phyloP scores from a whole-genome alignment of 2,797 vertebrate genomes.

The Pelobates cultripes region DNA sequence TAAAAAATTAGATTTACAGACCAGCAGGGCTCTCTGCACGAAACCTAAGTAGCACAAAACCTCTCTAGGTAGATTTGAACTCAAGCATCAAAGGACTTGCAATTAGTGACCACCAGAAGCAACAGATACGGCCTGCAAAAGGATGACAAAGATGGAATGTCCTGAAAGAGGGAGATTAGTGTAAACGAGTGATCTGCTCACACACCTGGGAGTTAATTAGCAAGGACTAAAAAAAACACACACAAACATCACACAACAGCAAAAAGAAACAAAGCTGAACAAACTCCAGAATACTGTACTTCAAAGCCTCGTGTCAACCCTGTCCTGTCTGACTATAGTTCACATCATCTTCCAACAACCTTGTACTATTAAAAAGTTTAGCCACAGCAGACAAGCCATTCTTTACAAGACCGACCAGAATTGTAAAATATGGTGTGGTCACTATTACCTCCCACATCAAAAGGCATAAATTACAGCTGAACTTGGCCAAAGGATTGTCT shows the following conservation, averaged over 20 bases:
- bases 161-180: constrained; percentile 17
- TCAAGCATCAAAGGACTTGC: constrained; percentile 31
- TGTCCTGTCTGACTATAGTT: too few relatives aligned
- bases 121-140: constrained; percentile 36
- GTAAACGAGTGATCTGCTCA: background rate
- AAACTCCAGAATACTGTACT: background rate
- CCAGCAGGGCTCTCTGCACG: constrained; percentile 19
- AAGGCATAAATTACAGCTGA: too few relatives aligned
- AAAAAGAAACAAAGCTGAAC: background rate
- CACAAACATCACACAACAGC: too few relatives aligned
- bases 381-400: too few relatives aligned
- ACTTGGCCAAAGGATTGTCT: too few relatives aligned
- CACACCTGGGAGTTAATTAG: constrained; percentile 44
- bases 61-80: constrained; percentile 22
- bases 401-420: too few relatives aligned
- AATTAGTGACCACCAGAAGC: constrained; percentile 41
- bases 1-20: constrained; percentile 8
- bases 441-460: too few relatives aligned
- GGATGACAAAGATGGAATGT: constrained; percentile 40
- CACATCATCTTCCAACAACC: too few relatives aligned
- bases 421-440: too few relatives aligned
- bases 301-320: constrained; percentile 10
- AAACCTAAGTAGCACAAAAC: constrained; percentile 23
- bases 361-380: too few relatives aligned
- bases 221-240: constrained; percentile 7